These are phyloP conservation scores for Euleptes europaea DNA, from an alignment of 2,113 vertebrate species.

Conservation along the genomic window DNA sequence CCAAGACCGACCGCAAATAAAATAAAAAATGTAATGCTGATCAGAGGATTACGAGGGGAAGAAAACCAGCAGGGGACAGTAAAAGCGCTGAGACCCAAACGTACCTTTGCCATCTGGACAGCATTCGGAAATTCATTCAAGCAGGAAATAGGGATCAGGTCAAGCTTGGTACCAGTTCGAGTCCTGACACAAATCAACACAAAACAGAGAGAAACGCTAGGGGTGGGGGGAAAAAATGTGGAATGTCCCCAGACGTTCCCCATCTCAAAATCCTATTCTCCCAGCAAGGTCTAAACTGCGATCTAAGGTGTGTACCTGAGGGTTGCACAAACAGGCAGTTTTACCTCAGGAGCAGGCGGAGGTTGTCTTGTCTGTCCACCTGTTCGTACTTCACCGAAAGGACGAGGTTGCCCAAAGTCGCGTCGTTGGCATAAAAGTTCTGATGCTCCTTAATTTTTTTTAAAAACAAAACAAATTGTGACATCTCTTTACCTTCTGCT, in stretches of 20 bases:
- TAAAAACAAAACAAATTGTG: background rate
- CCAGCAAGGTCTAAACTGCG: background rate
- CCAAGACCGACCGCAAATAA: background rate
- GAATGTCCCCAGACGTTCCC: background rate
- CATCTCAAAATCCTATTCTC: background rate
- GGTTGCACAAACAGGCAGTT: background rate
- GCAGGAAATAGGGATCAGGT: conserved; percentile 79
- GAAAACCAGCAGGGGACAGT: background rate
- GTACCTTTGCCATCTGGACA: conserved; percentile 89
- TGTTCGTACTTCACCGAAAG: conserved; percentile 89
- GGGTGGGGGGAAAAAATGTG: background rate
- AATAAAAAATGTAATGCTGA: background rate
- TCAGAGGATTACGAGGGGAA: background rate
- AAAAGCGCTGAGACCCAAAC: background rate
- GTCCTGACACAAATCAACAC: conserved; percentile 74
- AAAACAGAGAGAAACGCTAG: conserved; percentile 25
- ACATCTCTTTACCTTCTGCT: background rate
- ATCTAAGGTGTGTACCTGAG: background rate
- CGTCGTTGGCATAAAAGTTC: conserved; percentile 85
- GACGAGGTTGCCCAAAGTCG: conserved; percentile 80
- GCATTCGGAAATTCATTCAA: conserved; percentile 83
- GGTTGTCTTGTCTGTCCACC: conserved; percentile 77
- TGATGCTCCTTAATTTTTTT: conserved; percentile 88
- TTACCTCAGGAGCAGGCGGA: conserved; percentile 86
- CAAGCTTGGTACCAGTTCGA: conserved; percentile 85